Evolutionary conservation across 1,140 invertebrate genomes (phyloP), one percentile per base, ranked within the genome.

Genomic region (Harpegnathos saltator): DNA sequence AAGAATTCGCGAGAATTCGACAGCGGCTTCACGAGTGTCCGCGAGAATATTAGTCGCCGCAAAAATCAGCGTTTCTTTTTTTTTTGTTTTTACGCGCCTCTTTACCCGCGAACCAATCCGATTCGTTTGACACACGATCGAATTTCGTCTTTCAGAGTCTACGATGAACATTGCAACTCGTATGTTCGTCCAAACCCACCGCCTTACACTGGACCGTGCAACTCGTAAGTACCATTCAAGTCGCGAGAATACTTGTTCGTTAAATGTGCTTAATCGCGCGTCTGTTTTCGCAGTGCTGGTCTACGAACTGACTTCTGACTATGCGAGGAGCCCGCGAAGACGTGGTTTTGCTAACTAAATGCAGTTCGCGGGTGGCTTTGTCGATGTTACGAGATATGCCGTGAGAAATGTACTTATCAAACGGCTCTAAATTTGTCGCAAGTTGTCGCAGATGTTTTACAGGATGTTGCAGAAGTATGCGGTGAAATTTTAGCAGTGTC

Each of bases 171-270:
- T 7, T 88, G 89, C 38, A 94, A 94, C 82, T 89, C 91, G 0
- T 94, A 94, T 73, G 73, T 94, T 38, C 92, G 94, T 66, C 94
- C 93, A 24, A 94, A 93, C 89, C 94, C 93, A 44, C 94, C 92
- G 15, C 94, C 92, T 4, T 94, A 92, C 73, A 92, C 90, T 24
- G 92, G 92, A 75, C 89, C 92, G 0, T 91, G 89, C 48, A 93
- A 92, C 72, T 85, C 93, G 94, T 94, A 89, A 92, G 91, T 93
- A 82, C 61, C n/a, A n/a, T 24, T 24, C 15, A 1, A 63, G 12
- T 61, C 50, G 14, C 26, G 52, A 54, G 38, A 44, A 44, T 56
- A 12, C 24, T 24, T 0, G n/a, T n/a, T 17, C 9, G 14, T n/a
- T n/a, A n/a, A n/a, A 15, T 19, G 4, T 44, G 22, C 15, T 3